Percentiles rank a stretch among this genome's conserved stretches.
Evolutionary conservation across 2,888 invertebrate genomes (phyloP).

Genomic region (Hesperia comma): DNA sequence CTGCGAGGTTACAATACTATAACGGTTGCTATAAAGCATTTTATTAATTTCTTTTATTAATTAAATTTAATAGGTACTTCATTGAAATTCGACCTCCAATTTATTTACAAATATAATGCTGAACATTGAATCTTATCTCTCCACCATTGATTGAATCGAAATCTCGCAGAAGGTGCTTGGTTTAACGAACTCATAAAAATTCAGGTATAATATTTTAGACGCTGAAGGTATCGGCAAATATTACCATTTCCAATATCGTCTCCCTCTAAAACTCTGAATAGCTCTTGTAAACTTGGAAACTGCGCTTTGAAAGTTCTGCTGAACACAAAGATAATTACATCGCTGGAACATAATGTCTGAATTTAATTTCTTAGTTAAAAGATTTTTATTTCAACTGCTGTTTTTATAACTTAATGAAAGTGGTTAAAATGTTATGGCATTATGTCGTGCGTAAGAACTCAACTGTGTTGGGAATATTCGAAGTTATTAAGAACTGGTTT

Average conservation of each 20-base stretch:
- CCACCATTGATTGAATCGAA: neutral
- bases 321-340: neutral
- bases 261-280: neutral
- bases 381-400: neutral
- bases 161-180: neutral
- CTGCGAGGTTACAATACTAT: no score
- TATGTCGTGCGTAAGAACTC: no score
- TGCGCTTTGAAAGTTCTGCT: neutral
- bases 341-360: neutral
- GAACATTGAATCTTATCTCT: neutral
- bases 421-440: no score
- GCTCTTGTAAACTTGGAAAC: neutral
- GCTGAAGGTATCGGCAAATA: neutral
- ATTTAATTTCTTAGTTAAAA: neutral
- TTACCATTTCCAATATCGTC: slow-evolving; percentile 3
- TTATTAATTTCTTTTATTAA: no score
- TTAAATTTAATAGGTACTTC: no score
- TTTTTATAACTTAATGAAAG: neutral
- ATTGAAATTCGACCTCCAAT: neutral
- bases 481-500: no score
- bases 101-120: neutral
- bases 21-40: no score
- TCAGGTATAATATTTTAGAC: neutral
- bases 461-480: no score
- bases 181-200: slow-evolving; percentile 1